A percentile compares a stretch with the other conserved stretches of the same genome.
Evolutionary conservation across 2,888 invertebrate species (phyloP).

Genomic region (Pammene aurita): DNA sequence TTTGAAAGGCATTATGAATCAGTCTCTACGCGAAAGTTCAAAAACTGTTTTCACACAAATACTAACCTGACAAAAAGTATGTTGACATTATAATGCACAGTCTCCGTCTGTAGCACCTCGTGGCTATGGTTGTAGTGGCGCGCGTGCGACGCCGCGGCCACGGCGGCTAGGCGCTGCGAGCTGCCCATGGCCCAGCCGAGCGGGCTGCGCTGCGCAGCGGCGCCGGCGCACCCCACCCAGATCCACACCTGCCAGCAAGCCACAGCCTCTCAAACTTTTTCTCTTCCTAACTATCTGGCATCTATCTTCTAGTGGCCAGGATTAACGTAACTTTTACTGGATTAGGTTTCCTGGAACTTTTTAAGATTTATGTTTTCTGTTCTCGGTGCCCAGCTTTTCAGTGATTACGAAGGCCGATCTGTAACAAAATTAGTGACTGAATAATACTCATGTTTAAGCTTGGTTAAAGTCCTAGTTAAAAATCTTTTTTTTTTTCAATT

Average conservation of each 20-base stretch:
- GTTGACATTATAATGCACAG: slow-evolving; percentile 80
- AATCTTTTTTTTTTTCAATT: no score
- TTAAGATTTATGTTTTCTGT: slow-evolving; percentile 6
- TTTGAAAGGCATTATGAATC: no score
- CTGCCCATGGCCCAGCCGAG: slow-evolving; percentile 86
- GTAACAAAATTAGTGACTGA: slow-evolving; percentile 56
- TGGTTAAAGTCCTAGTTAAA: no score
- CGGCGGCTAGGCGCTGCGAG: slow-evolving; percentile 85
- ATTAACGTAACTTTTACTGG: background rate
- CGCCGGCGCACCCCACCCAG: slow-evolving; percentile 68
- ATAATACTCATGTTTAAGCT: slow-evolving; percentile 13
- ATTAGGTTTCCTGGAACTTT: background rate
- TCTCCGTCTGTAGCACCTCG: slow-evolving; percentile 64
- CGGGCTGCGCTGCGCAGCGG: slow-evolving; percentile 77
- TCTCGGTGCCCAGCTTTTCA: slow-evolving; percentile 7
- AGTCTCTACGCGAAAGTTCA: background rate
- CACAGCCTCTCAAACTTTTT: slow-evolving; percentile 60
- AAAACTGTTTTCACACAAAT: background rate
- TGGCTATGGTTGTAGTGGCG: slow-evolving; percentile 77
- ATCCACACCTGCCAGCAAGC: slow-evolving; percentile 68
- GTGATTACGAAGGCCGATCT: slow-evolving; percentile 52
- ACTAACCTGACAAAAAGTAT: slow-evolving; percentile 91
- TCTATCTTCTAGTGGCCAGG: slow-evolving; percentile 13
- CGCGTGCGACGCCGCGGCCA: slow-evolving; percentile 78
- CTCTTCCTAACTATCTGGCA: slow-evolving; percentile 43